Percentiles rank a stretch among this genome's conserved stretches.
Conservation (phyloP, 2,888 invertebrate species). For the Acanthosoma haemorrhoidale region DNA sequence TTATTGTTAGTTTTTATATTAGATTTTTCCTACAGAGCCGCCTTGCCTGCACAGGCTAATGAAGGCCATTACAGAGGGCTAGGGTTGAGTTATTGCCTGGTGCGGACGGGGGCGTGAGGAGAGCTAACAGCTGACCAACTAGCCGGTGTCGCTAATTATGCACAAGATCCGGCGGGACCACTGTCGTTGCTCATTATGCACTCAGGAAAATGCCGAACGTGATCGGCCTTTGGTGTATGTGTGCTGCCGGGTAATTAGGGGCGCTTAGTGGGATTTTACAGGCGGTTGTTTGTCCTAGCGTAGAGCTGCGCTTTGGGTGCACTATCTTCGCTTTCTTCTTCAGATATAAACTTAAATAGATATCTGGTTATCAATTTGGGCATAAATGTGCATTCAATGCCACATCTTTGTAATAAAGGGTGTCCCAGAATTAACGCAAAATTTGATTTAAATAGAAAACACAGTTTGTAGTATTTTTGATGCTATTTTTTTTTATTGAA, state of each 20-base stretch:
- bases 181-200: slow-evolving; percentile 10
- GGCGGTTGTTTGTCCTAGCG: too few species aligned
- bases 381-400: too few species aligned
- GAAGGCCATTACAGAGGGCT: neutral
- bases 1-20: neutral
- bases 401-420: too few species aligned
- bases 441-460: too few species aligned
- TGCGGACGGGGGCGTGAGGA: neutral
- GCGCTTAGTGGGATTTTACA: too few species aligned
- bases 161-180: neutral
- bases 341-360: too few species aligned
- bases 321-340: too few species aligned
- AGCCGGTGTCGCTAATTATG: slow-evolving; percentile 10
- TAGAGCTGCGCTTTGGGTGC: too few species aligned
- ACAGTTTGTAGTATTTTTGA: too few species aligned
- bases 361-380: too few species aligned
- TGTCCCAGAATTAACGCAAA: too few species aligned
- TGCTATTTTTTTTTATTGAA: too few species aligned
- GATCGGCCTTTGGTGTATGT: neutral
- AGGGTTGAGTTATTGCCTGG: neutral
- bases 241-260: neutral
- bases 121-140: slow-evolving; percentile 3
- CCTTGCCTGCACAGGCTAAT: neutral
- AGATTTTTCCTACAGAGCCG: neutral
- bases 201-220: neutral